These are phyloP conservation scores for Macrobrachium rosenbergii DNA, from an alignment of 1,140 invertebrate species.

Conservation along the genomic window DNA sequence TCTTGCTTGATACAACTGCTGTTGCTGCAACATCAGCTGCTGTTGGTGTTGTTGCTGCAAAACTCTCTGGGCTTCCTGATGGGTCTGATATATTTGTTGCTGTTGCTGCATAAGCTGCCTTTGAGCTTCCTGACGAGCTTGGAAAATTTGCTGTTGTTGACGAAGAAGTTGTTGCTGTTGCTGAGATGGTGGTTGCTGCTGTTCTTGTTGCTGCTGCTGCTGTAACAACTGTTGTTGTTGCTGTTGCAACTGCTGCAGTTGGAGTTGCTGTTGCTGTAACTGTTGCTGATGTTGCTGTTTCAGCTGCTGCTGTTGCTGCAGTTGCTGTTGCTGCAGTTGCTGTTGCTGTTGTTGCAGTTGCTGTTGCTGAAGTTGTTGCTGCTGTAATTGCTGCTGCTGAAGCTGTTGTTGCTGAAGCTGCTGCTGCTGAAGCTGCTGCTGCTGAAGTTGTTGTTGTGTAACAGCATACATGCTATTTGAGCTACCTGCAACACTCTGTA, in stretches of 20 bases:
- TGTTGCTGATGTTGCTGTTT: constrained; percentile 38
- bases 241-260: constrained; percentile 51
- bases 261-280: constrained; percentile 46
- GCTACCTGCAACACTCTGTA: constrained; percentile 46
- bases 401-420: constrained; percentile 60
- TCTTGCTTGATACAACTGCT: constrained; percentile 12
- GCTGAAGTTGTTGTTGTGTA: constrained; percentile 59
- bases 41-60: constrained; percentile 34
- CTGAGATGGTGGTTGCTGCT: constrained; percentile 30
- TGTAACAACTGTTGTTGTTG: constrained; percentile 54
- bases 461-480: constrained; percentile 53
- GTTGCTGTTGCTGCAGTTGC: constrained; percentile 32
- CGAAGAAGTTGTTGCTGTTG: constrained; percentile 34
- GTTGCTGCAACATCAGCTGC: constrained; percentile 47
- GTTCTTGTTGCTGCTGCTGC: constrained; percentile 46
- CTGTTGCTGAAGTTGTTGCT: constrained; percentile 53
- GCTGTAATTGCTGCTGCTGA: constrained; percentile 53
- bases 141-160: constrained; percentile 40
- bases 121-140: constrained; percentile 41
- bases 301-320: constrained; percentile 51
- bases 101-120: constrained; percentile 27
- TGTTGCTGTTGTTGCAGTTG: constrained; percentile 54
- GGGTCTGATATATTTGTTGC: constrained; percentile 35
- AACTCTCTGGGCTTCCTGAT: constrained; percentile 19
- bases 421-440: constrained; percentile 46